Conservation (phyloP, 2,797 vertebrate species). For the Loriculus beryllinus region DNA sequence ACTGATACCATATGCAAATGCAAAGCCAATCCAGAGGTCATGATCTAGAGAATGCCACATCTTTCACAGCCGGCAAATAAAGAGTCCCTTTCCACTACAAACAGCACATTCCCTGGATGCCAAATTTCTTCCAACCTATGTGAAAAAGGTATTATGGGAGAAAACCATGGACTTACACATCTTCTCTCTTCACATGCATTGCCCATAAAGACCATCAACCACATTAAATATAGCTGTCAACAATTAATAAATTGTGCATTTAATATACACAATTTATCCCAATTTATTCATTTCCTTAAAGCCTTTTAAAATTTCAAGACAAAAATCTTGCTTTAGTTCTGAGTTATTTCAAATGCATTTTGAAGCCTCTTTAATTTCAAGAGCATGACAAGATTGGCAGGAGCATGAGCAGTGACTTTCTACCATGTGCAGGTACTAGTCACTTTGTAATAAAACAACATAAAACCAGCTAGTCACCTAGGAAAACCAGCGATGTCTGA, state of each 20-base stretch:
- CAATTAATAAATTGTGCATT: not conserved
- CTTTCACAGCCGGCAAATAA: not conserved
- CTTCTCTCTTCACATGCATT: not conserved
- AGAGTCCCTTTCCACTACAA: not conserved
- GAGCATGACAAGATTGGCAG: not conserved
- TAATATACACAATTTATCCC: not conserved
- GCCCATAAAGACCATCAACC: not conserved
- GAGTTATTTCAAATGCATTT: not conserved
- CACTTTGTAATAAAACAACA: not conserved
- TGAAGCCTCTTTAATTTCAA: not conserved
- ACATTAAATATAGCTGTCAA: not conserved
- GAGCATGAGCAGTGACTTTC: accelerated
- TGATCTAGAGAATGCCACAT: not conserved
- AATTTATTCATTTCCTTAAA: not conserved
- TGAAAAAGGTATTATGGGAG: not conserved
- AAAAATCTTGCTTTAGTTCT: not conserved
- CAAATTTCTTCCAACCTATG: not conserved
- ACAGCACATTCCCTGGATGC: not conserved
- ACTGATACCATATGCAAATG: not conserved
- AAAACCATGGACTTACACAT: not conserved
- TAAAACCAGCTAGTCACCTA: not conserved
- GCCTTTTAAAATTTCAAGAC: not conserved
- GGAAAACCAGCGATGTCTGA: not conserved
- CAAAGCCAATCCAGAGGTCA: conserved; percentile 1
- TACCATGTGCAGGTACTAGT: not conserved